These are phyloP conservation scores for Spea multiplicata DNA, from an alignment of 2,113 vertebrate genomes.

Conservation along the genomic window DNA sequence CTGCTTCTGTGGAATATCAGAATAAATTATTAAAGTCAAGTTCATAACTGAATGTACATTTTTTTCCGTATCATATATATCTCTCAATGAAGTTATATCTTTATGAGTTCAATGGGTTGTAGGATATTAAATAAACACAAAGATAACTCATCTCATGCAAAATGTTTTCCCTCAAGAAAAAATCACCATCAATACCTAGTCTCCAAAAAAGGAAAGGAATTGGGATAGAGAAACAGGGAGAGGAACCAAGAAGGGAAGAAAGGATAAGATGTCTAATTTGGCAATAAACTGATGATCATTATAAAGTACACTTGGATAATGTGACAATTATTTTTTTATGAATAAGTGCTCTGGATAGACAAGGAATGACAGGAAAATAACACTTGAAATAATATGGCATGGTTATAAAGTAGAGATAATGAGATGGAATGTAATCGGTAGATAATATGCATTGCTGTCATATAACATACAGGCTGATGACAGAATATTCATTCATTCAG, in stretches of 20 bases:
- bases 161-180: not conserved
- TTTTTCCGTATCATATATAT: too few species aligned
- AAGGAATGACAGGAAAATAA: slow-evolving; percentile 17
- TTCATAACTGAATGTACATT: too few species aligned
- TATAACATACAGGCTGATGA: slow-evolving; percentile 2
- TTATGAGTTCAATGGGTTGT: not conserved
- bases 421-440: slow-evolving; percentile 30
- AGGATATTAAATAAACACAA: not conserved
- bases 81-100: too few species aligned
- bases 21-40: too few species aligned
- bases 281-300: slow-evolving; percentile 5
- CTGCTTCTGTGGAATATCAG: too few species aligned
- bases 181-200: slow-evolving; percentile 1
- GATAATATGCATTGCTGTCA: slow-evolving; percentile 31
- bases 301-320: slow-evolving; percentile 11
- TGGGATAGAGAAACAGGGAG: not conserved
- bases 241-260: not conserved
- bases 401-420: slow-evolving; percentile 36
- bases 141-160: not conserved
- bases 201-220: slow-evolving; percentile 28
- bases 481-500: slow-evolving; percentile 12
- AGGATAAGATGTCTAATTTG: not conserved
- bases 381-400: slow-evolving; percentile 23
- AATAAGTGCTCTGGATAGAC: slow-evolving; percentile 25
- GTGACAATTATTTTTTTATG: slow-evolving; percentile 37